Base-by-base conservation (phyloP, 2,797 vertebrate genomes). In the Poecile montanus region DNA sequence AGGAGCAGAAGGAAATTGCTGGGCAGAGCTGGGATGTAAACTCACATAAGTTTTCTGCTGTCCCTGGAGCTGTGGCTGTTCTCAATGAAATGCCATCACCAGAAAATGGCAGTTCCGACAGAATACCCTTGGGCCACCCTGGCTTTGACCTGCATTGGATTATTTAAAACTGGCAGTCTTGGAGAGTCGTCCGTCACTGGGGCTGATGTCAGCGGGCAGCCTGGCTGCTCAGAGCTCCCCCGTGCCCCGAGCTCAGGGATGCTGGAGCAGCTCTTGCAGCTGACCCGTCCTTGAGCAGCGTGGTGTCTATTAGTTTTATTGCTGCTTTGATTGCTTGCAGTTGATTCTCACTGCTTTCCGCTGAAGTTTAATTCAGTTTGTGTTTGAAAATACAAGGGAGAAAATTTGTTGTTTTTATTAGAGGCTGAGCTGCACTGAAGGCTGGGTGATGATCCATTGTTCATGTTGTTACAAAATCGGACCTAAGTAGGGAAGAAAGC, bases 361-460 rank as follows among this genome's bases (percentile, higher is more conserved):
- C 61, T 83, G 68, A 85, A 87, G 74, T 95, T 91, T 90, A 85
- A 77, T 95, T 95, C 89, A 53, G 38, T 93, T 94, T 93, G 77
- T 4, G 0, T 85, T 95, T 77, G 68, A 74, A 94, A 95, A 66
- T 87, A 94, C 91, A 87, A 93, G 93, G 63, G 91, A 94, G 86
- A 57, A 91, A 94, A 93, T 91, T n/a, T 82, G 88, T 76, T 94
- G 74, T n/a, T 96, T 94, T 94, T 94, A 77, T 74, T 95, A 91
- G 91, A 80, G 71, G 58, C 83, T 85, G 57, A 94, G 20, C 54
- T 82, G 66, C 65, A 19, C 56, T 82, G 56, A 85, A 82, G 50
- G 57, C 85, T 94, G 78, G 71, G 56, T 75, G 82, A 67, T 0
- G 2, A 81, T 76, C 80, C 71, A 68, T 93, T 94, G 85, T 94